These are phyloP conservation scores for Babyrousa celebensis DNA, from an alignment of 2,797 vertebrate genomes.

Conservation along the genomic window DNA sequence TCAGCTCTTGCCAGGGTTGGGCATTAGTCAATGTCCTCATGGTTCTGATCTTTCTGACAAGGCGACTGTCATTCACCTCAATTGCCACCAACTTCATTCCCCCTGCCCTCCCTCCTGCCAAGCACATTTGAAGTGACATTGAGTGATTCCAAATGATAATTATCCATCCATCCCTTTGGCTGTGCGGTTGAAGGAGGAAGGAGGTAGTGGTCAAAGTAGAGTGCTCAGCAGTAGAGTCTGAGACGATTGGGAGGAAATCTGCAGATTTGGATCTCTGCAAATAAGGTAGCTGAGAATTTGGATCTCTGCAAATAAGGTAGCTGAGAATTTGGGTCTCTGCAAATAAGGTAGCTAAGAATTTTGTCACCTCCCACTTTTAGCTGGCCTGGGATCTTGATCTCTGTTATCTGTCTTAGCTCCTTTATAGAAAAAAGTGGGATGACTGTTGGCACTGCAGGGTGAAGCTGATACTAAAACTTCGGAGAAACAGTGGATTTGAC, in stretches of 20 bases:
- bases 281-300: neutral
- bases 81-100: neutral
- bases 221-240: neutral
- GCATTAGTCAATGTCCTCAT: slow-evolving; percentile 40
- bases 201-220: neutral
- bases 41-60: slow-evolving; percentile 51
- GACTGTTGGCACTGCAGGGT: neutral
- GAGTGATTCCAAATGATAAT: slow-evolving; percentile 62
- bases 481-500: neutral
- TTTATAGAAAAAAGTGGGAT: neutral
- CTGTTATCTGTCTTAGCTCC: neutral
- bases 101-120: neutral
- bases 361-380: neutral
- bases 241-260: neutral
- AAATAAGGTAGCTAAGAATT: neutral
- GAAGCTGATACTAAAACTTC: neutral
- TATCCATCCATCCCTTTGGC: slow-evolving; percentile 32
- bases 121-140: neutral
- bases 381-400: neutral
- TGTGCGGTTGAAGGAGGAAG: slow-evolving; percentile 18
- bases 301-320: neutral
- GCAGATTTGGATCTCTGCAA: neutral
- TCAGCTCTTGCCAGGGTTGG: neutral
- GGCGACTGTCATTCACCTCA: slow-evolving; percentile 26
- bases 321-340: neutral